These are phyloP conservation scores for Rhegmatorhina hoffmannsi DNA, from an alignment of 2,113 vertebrate genomes.

Conservation along the genomic window DNA sequence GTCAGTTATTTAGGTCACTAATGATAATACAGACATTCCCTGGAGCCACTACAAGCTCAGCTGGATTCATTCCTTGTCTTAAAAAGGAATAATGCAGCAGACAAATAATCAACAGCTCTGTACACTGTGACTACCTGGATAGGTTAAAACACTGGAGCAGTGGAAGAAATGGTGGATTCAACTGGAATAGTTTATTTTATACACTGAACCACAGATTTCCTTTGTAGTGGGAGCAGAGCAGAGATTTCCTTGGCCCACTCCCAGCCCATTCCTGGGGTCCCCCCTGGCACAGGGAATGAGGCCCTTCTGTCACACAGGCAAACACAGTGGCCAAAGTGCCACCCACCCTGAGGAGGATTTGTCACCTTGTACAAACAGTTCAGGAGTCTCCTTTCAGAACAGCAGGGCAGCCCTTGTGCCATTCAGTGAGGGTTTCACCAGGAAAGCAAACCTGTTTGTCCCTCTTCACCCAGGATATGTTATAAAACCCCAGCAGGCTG, in stretches of 20 bases:
- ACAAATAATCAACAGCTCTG: background rate
- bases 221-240: background rate
- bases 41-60: background rate
- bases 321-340: background rate
- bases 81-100: background rate
- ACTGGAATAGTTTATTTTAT: background rate
- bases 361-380: accelerated
- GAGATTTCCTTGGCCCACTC: background rate
- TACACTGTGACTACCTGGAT: background rate
- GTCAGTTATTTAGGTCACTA: background rate
- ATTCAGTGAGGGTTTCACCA: background rate
- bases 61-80: background rate
- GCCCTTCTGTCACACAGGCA: background rate
- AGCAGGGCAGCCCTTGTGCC: background rate
- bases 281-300: background rate
- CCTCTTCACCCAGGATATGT: background rate
- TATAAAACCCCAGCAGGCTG: background rate
- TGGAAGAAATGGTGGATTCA: background rate
- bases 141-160: background rate
- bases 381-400: background rate
- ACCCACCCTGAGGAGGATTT: background rate
- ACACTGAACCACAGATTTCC: background rate
- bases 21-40: background rate
- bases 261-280: background rate
- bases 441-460: background rate